A percentile compares a stretch with the other conserved stretches of the same genome.
These are phyloP conservation scores for Pachyseris speciosa DNA, from an alignment of 64 coral and sea anemone genomes.

Conservation along the genomic window DNA sequence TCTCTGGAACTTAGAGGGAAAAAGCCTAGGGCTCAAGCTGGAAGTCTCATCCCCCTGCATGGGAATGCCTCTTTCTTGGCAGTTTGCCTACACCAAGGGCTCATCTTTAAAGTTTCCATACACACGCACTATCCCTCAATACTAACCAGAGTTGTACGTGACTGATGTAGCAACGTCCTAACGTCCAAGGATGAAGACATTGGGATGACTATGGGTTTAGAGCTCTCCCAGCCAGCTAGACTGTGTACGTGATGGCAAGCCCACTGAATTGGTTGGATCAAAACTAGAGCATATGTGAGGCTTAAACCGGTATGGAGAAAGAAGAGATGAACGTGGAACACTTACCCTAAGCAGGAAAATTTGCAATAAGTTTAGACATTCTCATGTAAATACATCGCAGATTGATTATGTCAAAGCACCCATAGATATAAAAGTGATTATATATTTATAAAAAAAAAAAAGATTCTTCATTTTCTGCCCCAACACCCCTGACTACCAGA, in stretches of 20 bases:
- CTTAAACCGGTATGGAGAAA: slow-evolving; percentile 93
- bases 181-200: slow-evolving; percentile 89
- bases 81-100: neutral
- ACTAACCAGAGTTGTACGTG: slow-evolving; percentile 82
- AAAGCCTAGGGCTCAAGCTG: too few relatives aligned
- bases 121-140: too few relatives aligned
- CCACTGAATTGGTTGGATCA: slow-evolving; percentile 92
- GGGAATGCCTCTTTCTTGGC: too few relatives aligned
- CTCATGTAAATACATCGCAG: too few relatives aligned
- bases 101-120: too few relatives aligned
- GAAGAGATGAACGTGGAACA: slow-evolving; percentile 89
- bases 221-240: slow-evolving; percentile 95
- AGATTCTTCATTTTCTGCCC: too few relatives aligned
- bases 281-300: slow-evolving; percentile 92
- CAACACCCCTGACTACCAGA: too few relatives aligned
- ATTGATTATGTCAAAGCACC: too few relatives aligned
- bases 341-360: slow-evolving; percentile 42
- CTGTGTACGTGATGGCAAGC: slow-evolving; percentile 94
- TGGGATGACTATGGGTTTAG: slow-evolving; percentile 86
- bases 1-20: too few relatives aligned
- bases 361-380: neutral
- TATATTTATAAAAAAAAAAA: too few relatives aligned
- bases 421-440: too few relatives aligned
- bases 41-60: neutral
- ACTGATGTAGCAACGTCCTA: slow-evolving; percentile 77